Evolutionary conservation across 2,888 invertebrate genomes (phyloP).

Genomic region (Spatulosminthurus flaviceps): DNA sequence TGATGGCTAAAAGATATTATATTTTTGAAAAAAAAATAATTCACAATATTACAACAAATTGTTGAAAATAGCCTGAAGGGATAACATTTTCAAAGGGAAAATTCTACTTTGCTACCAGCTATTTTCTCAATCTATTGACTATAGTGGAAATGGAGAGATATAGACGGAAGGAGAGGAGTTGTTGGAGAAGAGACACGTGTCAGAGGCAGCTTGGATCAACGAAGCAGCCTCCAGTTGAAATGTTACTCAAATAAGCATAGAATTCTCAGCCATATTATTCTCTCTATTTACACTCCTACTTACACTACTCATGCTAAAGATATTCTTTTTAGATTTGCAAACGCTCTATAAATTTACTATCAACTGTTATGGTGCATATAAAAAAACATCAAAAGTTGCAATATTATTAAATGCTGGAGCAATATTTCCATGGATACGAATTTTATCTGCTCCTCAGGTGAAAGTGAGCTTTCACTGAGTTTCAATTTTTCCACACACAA

Average conservation of each 20-base stretch:
- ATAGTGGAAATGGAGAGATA: background rate
- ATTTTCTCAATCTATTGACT: too few relatives aligned
- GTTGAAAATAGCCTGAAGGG: background rate
- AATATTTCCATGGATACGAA: background rate
- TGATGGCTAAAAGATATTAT: too few relatives aligned
- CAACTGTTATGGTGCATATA: too few relatives aligned
- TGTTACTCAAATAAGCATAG: background rate
- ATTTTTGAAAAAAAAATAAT: too few relatives aligned
- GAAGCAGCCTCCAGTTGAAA: background rate
- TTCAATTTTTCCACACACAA: too few relatives aligned
- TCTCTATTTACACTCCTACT: too few relatives aligned
- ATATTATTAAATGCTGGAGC: background rate
- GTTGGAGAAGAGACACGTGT: conserved; percentile 10
- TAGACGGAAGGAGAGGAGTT: background rate
- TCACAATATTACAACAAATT: too few relatives aligned
- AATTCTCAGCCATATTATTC: background rate
- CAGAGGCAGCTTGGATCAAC: conserved; percentile 11
- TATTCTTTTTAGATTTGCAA: background rate
- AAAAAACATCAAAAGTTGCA: too few relatives aligned
- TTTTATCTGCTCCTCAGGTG: too few relatives aligned
- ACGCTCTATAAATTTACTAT: too few relatives aligned
- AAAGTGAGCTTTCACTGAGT: too few relatives aligned
- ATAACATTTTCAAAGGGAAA: background rate
- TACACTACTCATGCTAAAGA: background rate
- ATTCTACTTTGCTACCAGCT: background rate